Evolutionary conservation across 2,797 vertebrate species (phyloP), one percentile per base, ranked within the genome.

Genomic region (Argya squamiceps): DNA sequence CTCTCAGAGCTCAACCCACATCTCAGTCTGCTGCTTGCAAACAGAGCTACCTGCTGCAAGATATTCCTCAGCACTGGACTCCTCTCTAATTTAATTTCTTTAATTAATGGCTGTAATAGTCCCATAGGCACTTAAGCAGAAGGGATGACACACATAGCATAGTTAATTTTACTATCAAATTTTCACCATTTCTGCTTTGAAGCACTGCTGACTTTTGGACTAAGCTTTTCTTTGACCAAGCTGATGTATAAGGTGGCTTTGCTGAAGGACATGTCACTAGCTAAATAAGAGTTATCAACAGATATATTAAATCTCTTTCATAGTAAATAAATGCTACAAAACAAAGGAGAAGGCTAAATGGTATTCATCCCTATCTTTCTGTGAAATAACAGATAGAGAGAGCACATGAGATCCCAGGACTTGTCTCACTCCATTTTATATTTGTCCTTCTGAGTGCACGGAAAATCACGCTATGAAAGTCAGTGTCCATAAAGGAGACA

Each of bases 371-470:
- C 4, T 21, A 15, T 23, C 16, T 68, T 68, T 65, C 26, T 37
- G 24, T 53, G 37, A 71, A 79, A 56, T 36, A 46, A 39, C 23
- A 63, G n/a, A 16, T 17, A 59, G 41, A 41, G 11, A n/a, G 3
- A 41, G 22, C 56, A 9, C 39, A 24, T 1, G 3, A 32, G 9
- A 53, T 64, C 36, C 20, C 4, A 4, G 23, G 37, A 41, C 23
- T 52, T 41, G 2, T 50, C 34, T 30, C 41, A 29, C 3, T 81
- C 15, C 20, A 10, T 44, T 76, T 71, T 30, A 23, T 8, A 13
- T 49, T 37, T 59, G 11, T 47, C 8, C 13, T 82, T 76, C n/a
- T 41, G 80, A 34, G 4, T 11, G 30, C 2, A 0, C 0, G 0
- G 30, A 64, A 56, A 41, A 49, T 34, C 30, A 56, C 1, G 0